These are phyloP conservation scores for Drosophila formosana DNA, from an alignment of 2,888 invertebrate genomes.

Conservation along the genomic window DNA sequence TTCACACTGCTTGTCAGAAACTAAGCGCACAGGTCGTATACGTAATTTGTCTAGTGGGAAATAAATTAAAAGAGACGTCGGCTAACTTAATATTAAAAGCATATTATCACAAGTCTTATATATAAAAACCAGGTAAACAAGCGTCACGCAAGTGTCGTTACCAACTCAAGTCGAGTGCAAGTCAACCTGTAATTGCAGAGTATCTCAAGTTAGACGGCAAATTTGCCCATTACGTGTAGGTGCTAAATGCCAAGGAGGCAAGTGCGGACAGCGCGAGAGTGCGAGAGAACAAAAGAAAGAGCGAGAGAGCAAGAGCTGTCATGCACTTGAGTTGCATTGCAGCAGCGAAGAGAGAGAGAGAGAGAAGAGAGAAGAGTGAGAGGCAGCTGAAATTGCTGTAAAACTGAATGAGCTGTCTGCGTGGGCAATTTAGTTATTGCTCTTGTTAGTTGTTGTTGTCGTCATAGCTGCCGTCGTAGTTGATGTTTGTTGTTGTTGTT, in stretches of 20 bases:
- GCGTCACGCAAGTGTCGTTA: too few species aligned
- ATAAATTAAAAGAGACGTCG: too few species aligned
- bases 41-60: too few species aligned
- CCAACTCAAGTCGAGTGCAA: background rate
- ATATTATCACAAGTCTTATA: too few species aligned
- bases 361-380: background rate
- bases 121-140: too few species aligned
- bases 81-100: too few species aligned
- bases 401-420: conserved; percentile 46
- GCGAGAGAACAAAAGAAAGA: conserved; percentile 2
- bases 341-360: conserved; percentile 19
- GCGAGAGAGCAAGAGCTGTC: conserved; percentile 9
- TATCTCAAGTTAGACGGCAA: conserved; percentile 8
- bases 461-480: conserved; percentile 13
- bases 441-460: conserved; percentile 36
- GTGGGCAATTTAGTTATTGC: conserved; percentile 58
- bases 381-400: conserved; percentile 3
- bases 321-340: conserved; percentile 59
- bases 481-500: conserved; percentile 32
- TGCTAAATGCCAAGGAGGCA: conserved; percentile 13
- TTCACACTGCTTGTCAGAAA: too few species aligned
- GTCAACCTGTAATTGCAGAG: background rate
- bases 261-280: background rate
- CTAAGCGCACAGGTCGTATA: too few species aligned
- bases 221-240: conserved; percentile 21